Percentiles rank a stretch among this genome's conserved stretches.
phyloP scores from a whole-genome alignment of 1,140 invertebrate species.

The Matsumurasca onukii region DNA sequence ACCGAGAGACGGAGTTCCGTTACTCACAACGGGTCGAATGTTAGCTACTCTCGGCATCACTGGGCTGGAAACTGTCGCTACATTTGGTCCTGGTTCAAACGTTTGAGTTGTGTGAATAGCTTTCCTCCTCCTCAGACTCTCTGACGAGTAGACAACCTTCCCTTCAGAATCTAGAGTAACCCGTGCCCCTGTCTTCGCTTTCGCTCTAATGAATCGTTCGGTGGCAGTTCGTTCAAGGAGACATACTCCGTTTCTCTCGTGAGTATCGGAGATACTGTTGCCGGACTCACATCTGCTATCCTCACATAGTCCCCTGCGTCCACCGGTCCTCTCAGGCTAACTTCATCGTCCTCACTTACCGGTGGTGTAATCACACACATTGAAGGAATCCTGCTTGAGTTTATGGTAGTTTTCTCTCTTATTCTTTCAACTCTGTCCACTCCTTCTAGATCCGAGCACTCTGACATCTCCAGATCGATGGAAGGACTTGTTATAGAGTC shows the following conservation, averaged over 20 bases:
- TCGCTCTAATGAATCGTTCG: conserved; percentile 44
- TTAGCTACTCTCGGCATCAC: conserved; percentile 39
- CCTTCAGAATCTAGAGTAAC: conserved; percentile 86
- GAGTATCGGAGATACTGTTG: conserved; percentile 53
- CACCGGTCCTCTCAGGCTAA: conserved; percentile 37
- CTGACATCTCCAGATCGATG: conserved; percentile 71
- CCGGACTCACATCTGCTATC: conserved; percentile 76
- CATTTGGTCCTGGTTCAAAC: conserved; percentile 64
- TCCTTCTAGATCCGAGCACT: conserved; percentile 80
- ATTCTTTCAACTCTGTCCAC: conserved; percentile 82
- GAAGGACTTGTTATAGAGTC: conserved; percentile 70
- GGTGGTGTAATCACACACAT: conserved; percentile 91
- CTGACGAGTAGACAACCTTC: conserved; percentile 86
- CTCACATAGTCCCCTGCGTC: conserved; percentile 80
- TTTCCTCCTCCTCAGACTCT: conserved; percentile 79
- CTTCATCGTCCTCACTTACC: conserved; percentile 84
- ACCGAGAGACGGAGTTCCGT: conserved; percentile 19
- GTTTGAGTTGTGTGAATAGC: conserved; percentile 79
- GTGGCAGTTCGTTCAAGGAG: conserved; percentile 69
- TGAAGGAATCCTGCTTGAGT: conserved; percentile 82
- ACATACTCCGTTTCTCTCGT: conserved; percentile 70
- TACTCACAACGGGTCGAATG: conserved; percentile 40
- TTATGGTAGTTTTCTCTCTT: conserved; percentile 81
- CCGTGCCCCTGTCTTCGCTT: conserved; percentile 62
- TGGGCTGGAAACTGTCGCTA: conserved; percentile 40